Evolutionary conservation across 1,140 invertebrate species (phyloP).

Genomic region (Ips nitidus): DNA sequence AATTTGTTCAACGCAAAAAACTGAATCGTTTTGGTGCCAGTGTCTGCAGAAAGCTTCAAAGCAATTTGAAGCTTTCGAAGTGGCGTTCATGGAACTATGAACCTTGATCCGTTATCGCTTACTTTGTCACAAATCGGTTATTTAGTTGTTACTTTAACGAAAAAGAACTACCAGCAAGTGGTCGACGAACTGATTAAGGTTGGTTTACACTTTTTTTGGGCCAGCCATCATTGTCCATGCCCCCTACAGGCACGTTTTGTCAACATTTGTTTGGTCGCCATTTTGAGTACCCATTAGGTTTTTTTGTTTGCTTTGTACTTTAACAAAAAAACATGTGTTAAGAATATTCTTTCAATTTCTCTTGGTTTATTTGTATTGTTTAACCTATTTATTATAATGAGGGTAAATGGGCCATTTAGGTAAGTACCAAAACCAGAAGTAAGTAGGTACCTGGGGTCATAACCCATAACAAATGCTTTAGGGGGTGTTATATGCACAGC

Average conservation of each 20-base stretch:
- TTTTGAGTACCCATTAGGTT: neutral
- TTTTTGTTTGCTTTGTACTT: neutral
- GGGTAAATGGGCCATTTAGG: too few relatives aligned
- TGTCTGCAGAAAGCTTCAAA: constrained; percentile 80
- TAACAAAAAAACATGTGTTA: too few relatives aligned
- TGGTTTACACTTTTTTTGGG: constrained; percentile 38
- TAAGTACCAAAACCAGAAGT: too few relatives aligned
- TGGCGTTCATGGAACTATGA: constrained; percentile 95
- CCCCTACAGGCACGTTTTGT: constrained; percentile 14
- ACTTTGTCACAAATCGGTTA: constrained; percentile 96
- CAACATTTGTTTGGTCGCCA: constrained; percentile 13
- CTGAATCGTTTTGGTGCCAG: constrained; percentile 60
- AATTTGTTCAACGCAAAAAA: constrained; percentile 62
- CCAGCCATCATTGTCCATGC: neutral
- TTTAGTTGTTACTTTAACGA: constrained; percentile 92
- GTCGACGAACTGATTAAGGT: constrained; percentile 80
- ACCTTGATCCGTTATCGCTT: constrained; percentile 96
- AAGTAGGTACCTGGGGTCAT: too few relatives aligned
- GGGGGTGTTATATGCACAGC: too few relatives aligned
- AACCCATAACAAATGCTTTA: too few relatives aligned
- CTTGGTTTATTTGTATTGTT: too few relatives aligned
- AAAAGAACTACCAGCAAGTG: constrained; percentile 91
- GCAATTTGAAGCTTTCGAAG: constrained; percentile 78
- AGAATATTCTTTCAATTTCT: too few relatives aligned
- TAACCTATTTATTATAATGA: too few relatives aligned